Evolutionary conservation across 2,888 invertebrate genomes (phyloP), one percentile per base, ranked within the genome.

Genomic region (Cataglyphis livida): DNA sequence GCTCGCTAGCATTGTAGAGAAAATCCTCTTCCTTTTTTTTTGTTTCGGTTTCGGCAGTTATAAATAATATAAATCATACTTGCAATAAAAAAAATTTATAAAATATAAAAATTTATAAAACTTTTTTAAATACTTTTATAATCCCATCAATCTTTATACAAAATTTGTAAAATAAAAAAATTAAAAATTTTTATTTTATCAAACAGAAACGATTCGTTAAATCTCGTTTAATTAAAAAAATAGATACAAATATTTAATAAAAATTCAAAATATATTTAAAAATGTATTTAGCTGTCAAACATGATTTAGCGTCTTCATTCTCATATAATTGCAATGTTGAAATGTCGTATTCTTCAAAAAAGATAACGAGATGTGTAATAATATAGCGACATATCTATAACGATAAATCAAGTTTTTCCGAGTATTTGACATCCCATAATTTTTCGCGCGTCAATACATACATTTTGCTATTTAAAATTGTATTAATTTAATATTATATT

Each of bases 1-100:
- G 57, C 44, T 57, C 32, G 48, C 66, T 25, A 38, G 25, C 32
- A 35, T 78, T n/a, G 38, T 64, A 28, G 10, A 62, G n/a, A 12
- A 41, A 10, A 21, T 9, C 48, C 21, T 57, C 18, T 41, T 68
- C 41, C 25, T 51, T 54, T 38, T 51, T 54, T 38, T 41, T 76
- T n/a, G 54, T n/a, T n/a, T n/a, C 35, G 3, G 38, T 54, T 76
- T 76, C 15, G 25, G 12, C 12, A 68, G 21, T 54, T 74, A 32
- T 48, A 74, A 48, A 65, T 18, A 65, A 48, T n/a, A 21, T 62
- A 32, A 25, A 64, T 1, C 61, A 28, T 5, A 32, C 9, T n/a
- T n/a, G 48, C n/a, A n/a, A n/a, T 10, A 9, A 7, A 61, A 61
- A 5, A 28, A 28, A 57, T 73, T 32, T 62, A 21, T 9, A 44